Conservation (phyloP, 37 sponge, comb jelly and placozoan genomes). For the Halisarca cf. caerulea region DNA sequence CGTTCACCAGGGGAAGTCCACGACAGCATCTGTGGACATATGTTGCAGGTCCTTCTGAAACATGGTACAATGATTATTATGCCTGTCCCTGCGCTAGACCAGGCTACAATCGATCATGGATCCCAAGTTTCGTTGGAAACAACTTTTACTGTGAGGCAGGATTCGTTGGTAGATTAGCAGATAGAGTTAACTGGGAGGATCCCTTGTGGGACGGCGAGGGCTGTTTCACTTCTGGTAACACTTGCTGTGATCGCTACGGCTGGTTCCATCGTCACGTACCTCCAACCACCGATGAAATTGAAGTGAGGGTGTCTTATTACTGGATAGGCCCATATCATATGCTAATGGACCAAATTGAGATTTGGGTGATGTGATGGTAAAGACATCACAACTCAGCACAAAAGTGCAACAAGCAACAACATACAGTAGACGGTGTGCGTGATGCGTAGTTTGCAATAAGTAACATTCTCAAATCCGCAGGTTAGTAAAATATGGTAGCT, state of each 20-base stretch:
- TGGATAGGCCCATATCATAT: neutral
- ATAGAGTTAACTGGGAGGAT: neutral
- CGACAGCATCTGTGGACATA: conserved; percentile 9
- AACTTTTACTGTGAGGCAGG: conserved; percentile 21
- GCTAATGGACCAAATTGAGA: neutral
- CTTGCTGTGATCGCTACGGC: conserved; percentile 5
- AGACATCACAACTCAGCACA: too few species aligned
- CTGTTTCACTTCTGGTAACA: conserved; percentile 5
- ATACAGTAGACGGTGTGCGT: too few species aligned
- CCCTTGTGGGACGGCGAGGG: conserved; percentile 25
- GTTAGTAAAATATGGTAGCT: too few species aligned
- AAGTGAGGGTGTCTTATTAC: neutral
- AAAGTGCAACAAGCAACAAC: too few species aligned
- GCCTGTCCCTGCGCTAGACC: neutral
- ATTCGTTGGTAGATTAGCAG: neutral
- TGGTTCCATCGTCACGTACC: conserved; percentile 8
- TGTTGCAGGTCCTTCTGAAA: neutral
- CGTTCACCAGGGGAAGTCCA: neutral
- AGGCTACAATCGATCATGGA: too few species aligned
- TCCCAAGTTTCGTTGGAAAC: neutral
- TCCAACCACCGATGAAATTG: neutral
- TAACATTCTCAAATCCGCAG: too few species aligned
- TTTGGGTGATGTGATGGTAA: neutral
- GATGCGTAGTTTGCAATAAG: too few species aligned
- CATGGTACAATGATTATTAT: neutral